Evolutionary conservation across 2,797 vertebrate genomes (phyloP), one percentile per base, ranked within the genome.

Genomic region (Urocyon cinereoargenteus): DNA sequence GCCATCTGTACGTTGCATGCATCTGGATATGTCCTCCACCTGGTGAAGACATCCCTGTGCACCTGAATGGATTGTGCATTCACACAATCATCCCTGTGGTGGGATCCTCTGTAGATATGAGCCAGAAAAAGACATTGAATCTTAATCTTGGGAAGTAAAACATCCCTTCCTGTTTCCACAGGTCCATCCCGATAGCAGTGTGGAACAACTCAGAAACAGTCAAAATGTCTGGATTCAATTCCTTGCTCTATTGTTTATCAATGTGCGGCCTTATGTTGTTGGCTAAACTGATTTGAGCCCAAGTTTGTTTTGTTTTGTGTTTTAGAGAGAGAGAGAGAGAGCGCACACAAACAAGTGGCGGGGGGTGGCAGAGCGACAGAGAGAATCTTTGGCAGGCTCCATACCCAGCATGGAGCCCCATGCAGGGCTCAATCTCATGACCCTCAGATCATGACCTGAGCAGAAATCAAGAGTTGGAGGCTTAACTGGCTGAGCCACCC

Each of bases 121-220:
- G 24, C 40, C 34, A 6, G 64, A 96, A 72, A 86, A 75, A 66
- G 45, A 61, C 34, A 82, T 1, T 28, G 5, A 83, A 66, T 75
- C 68, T 64, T 66, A 84, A 34, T 92, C 66, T 96, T 40, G 16
- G 12, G 28, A 93, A 86, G 77, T 79, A 81, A 91, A 93, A 79
- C 40, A 77, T 28, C 61, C 88, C 12, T 88, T 77, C 6, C 53
- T 75, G 28, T 2, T 88, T 84, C 87, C 64, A 19, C 62, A 28
- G 22, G 2, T 59, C 51, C 53, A 75, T 45, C 2, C n/a, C 49
- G 72, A 45, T 24, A 72, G 57, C 1, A 36, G 5, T 75, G 11
- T 34, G 19, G 72, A 84, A 97, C 22, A 79, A 82, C 31, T 1
- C 36, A 93, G 75, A 93, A 91, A 89, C 6, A 72, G 68, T 59